Evolutionary conservation across 2,888 invertebrate species (phyloP).

Genomic region (Mechanitis messenoides): DNA sequence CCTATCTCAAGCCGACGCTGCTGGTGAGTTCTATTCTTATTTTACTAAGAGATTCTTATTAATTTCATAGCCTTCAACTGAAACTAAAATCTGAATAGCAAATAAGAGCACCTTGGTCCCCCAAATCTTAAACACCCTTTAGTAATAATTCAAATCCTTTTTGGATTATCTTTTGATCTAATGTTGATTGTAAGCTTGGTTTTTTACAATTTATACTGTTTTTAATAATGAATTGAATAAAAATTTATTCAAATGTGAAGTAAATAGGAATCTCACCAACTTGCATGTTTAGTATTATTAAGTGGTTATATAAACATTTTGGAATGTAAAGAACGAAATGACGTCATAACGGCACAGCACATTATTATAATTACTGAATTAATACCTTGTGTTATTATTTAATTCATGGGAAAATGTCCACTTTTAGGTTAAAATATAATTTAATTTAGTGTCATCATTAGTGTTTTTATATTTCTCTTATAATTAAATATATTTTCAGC

Average conservation of each 20-base stretch:
- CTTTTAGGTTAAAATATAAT: conserved; percentile 4
- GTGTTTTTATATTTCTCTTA: too few species aligned
- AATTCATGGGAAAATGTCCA: conserved; percentile 15
- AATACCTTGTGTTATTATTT: conserved; percentile 9
- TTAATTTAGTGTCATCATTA: too few species aligned
- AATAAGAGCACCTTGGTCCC: too few species aligned
- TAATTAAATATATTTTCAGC: too few species aligned
- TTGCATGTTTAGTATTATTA: conserved; percentile 32
- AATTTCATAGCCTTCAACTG: conserved; percentile 16
- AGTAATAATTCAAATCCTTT: too few species aligned
- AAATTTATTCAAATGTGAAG: conserved; percentile 15
- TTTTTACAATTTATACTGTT: conserved; percentile 1
- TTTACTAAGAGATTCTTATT: conserved; percentile 27
- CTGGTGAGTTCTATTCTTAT: conserved; percentile 53
- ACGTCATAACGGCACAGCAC: conserved; percentile 34
- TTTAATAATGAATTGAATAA: background rate
- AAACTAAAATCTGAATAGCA: too few species aligned
- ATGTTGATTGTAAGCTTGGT: too few species aligned
- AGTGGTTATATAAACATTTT: conserved; percentile 32
- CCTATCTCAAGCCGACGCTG: conserved; percentile 66
- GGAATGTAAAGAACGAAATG: conserved; percentile 44
- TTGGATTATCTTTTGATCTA: background rate
- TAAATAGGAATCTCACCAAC: conserved; percentile 39
- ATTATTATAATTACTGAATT: conserved; percentile 17
- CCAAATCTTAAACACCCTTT: too few species aligned